phyloP scores from a whole-genome alignment of 2,113 vertebrate genomes.

The Rhea pennata region DNA sequence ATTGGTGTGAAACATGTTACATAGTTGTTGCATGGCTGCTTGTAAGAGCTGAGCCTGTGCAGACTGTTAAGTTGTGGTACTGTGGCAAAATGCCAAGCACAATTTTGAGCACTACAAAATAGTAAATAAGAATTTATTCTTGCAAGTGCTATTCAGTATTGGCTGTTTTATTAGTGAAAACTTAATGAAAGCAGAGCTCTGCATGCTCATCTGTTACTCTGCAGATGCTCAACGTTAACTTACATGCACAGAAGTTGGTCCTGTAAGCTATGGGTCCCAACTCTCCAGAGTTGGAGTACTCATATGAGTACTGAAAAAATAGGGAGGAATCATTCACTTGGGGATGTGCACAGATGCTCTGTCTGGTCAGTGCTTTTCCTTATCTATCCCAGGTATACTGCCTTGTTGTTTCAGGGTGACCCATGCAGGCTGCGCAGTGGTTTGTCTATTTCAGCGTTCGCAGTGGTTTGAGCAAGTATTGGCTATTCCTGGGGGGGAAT shows the following conservation, averaged over 20 bases:
- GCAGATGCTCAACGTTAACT: not conserved
- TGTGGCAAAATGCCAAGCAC: not conserved
- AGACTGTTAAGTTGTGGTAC: not conserved
- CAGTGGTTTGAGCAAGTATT: not conserved
- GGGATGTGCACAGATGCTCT: not conserved
- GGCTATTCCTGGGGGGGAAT: not conserved
- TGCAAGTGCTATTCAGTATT: not conserved
- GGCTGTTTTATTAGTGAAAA: not conserved
- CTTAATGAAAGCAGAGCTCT: not conserved
- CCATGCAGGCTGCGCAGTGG: not conserved
- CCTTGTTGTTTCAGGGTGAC: not conserved
- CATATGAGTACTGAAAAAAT: not conserved
- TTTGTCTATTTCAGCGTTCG: not conserved
- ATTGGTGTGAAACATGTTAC: not conserved
- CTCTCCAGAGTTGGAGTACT: not conserved
- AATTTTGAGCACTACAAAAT: slow-evolving; percentile 6
- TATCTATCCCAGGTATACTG: not conserved
- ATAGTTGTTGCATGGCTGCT: not conserved
- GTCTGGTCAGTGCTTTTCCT: not conserved
- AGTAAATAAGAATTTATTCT: slow-evolving; percentile 15
- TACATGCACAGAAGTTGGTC: not conserved
- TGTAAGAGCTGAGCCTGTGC: not conserved
- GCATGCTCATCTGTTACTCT: not conserved
- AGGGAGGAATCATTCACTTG: not conserved
- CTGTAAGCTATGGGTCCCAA: not conserved